Evolutionary conservation across 2,888 invertebrate species (phyloP).

Genomic region (Xestia xanthographa): DNA sequence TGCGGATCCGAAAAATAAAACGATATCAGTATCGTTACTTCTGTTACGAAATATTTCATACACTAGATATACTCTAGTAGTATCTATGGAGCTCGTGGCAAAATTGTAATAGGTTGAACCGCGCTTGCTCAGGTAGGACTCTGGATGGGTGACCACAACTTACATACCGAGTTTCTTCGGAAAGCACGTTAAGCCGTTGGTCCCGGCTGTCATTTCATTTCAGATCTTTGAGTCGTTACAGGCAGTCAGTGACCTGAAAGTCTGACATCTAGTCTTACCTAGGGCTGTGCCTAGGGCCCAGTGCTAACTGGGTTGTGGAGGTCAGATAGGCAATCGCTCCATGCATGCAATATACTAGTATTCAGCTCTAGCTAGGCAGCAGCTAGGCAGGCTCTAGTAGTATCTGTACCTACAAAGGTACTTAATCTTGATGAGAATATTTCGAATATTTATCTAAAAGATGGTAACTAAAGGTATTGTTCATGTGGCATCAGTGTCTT

Average conservation of each 20-base stretch:
- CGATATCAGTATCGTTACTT: background rate
- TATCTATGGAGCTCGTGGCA: background rate
- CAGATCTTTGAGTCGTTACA: no score
- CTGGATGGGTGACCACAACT: background rate
- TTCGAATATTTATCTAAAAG: background rate
- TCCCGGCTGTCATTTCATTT: no score
- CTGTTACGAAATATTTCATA: background rate
- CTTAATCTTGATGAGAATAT: background rate
- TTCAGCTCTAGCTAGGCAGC: no score
- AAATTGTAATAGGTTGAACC: background rate
- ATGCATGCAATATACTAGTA: no score
- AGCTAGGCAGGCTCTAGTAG: background rate
- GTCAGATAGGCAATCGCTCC: no score
- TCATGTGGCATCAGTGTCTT: background rate
- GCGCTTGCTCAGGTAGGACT: background rate
- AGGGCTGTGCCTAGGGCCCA: no score
- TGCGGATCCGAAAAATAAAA: background rate
- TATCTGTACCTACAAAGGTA: background rate
- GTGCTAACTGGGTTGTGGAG: no score
- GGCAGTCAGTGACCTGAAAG: no score
- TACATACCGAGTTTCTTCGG: background rate
- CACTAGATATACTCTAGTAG: background rate
- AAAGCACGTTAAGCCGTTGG: no score
- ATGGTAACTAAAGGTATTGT: background rate
- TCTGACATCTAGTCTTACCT: no score